Evolutionary conservation across 2,888 invertebrate genomes (phyloP).

Genomic region (Oligia latruncula): DNA sequence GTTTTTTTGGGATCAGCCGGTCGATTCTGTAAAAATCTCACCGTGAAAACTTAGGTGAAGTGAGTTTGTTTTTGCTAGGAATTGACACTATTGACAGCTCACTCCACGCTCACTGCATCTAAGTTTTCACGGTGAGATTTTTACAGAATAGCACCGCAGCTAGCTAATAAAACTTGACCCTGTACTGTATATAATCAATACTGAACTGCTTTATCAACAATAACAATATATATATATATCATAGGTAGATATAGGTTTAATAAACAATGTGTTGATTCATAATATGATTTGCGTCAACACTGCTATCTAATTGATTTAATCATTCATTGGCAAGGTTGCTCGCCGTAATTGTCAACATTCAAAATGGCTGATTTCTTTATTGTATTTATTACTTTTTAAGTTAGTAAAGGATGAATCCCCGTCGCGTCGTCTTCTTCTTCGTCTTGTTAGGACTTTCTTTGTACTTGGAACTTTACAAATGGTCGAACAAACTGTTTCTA

Average conservation of each 20-base stretch:
- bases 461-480: slow-evolving; percentile 7
- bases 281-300: slow-evolving; percentile 20
- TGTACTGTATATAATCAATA: neutral
- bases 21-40: no score
- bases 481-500: neutral
- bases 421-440: neutral
- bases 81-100: no score
- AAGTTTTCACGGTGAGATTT: no score
- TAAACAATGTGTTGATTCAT: slow-evolving; percentile 16
- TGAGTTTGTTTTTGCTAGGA: no score
- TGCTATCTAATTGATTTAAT: slow-evolving; percentile 15
- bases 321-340: neutral
- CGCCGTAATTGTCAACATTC: neutral
- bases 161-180: no score
- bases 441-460: slow-evolving; percentile 7
- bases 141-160: no score
- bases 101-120: no score
- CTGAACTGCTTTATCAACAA: neutral
- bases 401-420: slow-evolving; percentile 5
- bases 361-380: neutral
- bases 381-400: neutral
- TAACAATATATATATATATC: neutral
- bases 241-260: neutral
- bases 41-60: no score
- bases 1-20: no score